phyloP scores from a whole-genome alignment of 2,113 vertebrate genomes.

The Strigops habroptila region DNA sequence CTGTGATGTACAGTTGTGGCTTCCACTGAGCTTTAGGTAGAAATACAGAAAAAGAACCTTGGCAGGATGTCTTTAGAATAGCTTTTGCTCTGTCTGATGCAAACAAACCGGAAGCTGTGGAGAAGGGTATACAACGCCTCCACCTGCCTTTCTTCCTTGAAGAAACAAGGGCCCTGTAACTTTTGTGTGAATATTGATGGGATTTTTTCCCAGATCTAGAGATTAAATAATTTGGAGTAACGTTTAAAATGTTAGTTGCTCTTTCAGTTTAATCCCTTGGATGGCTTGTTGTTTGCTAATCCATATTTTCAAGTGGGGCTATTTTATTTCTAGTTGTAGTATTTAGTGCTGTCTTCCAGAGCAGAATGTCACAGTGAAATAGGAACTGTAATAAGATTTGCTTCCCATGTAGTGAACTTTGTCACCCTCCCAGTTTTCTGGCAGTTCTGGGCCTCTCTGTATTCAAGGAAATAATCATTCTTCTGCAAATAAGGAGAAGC shows the following conservation, averaged over 20 bases:
- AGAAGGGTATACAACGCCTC: neutral
- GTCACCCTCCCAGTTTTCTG: neutral
- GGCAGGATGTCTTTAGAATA: neutral
- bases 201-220: neutral
- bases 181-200: neutral
- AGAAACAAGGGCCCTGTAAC: neutral
- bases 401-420: neutral
- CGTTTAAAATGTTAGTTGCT: neutral
- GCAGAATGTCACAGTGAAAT: neutral
- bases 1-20: fast-evolving
- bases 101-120: neutral
- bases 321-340: neutral
- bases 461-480: neutral
- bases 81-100: neutral
- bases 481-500: neutral
- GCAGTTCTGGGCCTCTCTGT: neutral
- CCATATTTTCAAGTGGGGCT: neutral
- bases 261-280: neutral
- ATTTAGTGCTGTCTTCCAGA: neutral
- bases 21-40: neutral
- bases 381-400: neutral
- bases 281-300: neutral
- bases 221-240: neutral
- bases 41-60: neutral
- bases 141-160: neutral